Base-by-base conservation (phyloP, 2,888 invertebrate species). In the Phlogophora meticulosa region DNA sequence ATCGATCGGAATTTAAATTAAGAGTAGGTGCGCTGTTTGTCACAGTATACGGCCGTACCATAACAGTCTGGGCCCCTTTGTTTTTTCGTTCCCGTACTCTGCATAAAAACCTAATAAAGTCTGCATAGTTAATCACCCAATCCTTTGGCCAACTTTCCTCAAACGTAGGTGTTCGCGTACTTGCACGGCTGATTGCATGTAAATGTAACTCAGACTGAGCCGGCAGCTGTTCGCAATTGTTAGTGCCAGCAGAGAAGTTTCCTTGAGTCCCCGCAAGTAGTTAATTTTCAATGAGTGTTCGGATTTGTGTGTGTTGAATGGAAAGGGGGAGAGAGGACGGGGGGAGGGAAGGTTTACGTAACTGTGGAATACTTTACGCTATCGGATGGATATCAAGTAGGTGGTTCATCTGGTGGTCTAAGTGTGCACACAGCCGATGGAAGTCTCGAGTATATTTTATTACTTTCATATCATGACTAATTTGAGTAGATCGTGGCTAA, bases 111-210 rank as follows among this genome's bases (percentile, higher is more conserved):
- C n/a, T 17, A 40, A 62, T 51, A 58, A 63, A 43, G 2, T 49
- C 3, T 20, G 13, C 46, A 15, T 34, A 42, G 10, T 45, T 42
- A 49, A 63, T 42, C 49, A 49, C 22, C 22, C 32, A 56, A 52
- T 46, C 48, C 51, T 70, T 57, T 51, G 34, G 22, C 56, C 13
- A 77, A 79, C 49, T 71, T 77, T 51, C 43, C 63, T 52, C 75
- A 65, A 72, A 72, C 55, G 63, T 48, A 57, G 56, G 52, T 66
- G 28, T 61, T 67, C 48, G 4, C 13, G 71, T 63, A 59, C 56
- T 22, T 22, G 36, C 43, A 9, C 15, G 20, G 17, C 67, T 62
- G 53, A 67, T 80, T 66, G 74, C 56, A 81, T 81, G 69, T 60
- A 70, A 81, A 81, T 80, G 28, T 52, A 42, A 56, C 53, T 66